phyloP scores from a whole-genome alignment of 2,113 vertebrate species.

The Phodopus roborovskii region DNA sequence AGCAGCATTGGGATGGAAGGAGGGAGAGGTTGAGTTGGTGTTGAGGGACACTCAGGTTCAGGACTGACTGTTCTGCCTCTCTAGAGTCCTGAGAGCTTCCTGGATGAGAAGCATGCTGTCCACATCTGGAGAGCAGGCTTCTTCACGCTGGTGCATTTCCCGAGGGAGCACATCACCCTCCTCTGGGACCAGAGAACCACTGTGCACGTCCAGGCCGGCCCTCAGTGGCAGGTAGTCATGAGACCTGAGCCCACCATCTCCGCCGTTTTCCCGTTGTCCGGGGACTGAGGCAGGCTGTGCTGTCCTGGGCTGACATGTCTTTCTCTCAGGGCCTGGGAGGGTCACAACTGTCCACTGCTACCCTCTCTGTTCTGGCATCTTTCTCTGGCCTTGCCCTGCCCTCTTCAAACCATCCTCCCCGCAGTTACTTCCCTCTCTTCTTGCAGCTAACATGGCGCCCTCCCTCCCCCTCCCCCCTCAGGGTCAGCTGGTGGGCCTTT shows the following conservation, averaged over 20 bases:
- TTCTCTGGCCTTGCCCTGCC: background rate
- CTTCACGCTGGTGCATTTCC: slow-evolving; percentile 94
- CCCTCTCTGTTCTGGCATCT: background rate
- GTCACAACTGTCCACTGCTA: background rate
- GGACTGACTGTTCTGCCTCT: slow-evolving; percentile 1
- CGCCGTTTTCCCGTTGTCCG: background rate
- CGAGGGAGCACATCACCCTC: slow-evolving; percentile 91
- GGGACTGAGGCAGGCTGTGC: background rate
- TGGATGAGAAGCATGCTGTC: slow-evolving; percentile 89
- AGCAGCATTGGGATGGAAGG: background rate
- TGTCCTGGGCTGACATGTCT: background rate
- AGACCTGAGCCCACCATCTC: background rate
- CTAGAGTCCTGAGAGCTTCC: slow-evolving; percentile 92
- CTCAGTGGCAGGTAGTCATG: slow-evolving; percentile 92
- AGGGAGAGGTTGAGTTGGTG: background rate
- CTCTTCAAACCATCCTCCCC: background rate
- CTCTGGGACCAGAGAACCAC: slow-evolving; percentile 98
- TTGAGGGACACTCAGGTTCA: background rate
- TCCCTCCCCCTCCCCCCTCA: slow-evolving; percentile 78
- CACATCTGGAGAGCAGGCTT: slow-evolving; percentile 93
- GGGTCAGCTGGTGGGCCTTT: slow-evolving; percentile 93
- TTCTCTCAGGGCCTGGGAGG: background rate
- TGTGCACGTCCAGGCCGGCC: slow-evolving; percentile 94
- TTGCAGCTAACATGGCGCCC: background rate
- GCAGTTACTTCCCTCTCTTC: background rate